Conservation (phyloP, 2,113 vertebrate species). For the Ranitomeya variabilis region DNA sequence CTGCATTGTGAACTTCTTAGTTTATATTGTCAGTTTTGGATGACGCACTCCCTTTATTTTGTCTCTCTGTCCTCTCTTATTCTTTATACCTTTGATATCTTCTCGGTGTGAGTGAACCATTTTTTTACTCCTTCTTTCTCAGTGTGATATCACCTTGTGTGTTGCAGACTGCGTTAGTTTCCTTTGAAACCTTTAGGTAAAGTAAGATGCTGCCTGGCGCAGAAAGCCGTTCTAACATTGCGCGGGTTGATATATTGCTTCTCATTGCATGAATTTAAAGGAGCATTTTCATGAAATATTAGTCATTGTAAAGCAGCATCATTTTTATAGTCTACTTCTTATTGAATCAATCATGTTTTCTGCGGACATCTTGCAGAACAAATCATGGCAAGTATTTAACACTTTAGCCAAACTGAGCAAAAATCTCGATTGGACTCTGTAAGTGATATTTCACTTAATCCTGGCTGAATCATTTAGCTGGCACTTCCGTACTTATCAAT, state of each 20-base stretch:
- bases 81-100: neutral
- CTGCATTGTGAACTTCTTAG: too few species aligned
- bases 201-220: neutral
- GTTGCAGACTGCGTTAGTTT: neutral
- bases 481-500: neutral
- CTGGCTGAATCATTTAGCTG: conserved; percentile 4
- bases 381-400: conserved; percentile 6
- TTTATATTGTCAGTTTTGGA: too few species aligned
- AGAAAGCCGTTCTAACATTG: neutral
- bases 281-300: conserved; percentile 25
- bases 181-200: neutral
- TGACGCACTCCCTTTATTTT: neutral
- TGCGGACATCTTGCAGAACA: neutral
- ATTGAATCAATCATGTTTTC: conserved; percentile 13
- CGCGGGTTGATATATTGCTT: neutral
- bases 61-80: neutral
- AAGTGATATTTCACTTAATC: conserved; percentile 9
- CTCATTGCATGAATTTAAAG: conserved; percentile 24
- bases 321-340: conserved; percentile 4
- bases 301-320: conserved; percentile 17
- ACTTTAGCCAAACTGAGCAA: neutral
- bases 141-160: neutral
- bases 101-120: neutral
- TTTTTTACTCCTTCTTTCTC: neutral
- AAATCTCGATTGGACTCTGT: neutral